These are phyloP conservation scores for Myopa tessellatipennis DNA, from an alignment of 2,888 invertebrate genomes.

Conservation along the genomic window DNA sequence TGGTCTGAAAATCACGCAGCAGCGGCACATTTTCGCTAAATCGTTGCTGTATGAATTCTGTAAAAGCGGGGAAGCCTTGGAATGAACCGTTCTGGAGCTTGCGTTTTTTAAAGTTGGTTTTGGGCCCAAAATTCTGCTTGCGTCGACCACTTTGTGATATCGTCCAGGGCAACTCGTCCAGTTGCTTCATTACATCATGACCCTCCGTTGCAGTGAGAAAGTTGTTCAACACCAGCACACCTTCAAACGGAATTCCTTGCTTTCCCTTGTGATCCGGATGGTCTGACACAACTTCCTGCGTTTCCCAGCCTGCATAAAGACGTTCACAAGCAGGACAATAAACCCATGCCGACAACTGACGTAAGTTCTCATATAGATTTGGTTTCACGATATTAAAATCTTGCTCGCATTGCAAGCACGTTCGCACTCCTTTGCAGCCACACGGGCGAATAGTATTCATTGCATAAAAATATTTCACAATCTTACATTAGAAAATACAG, in stretches of 20 bases:
- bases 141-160: conserved; percentile 94
- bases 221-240: conserved; percentile 76
- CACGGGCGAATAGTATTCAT: conserved; percentile 74
- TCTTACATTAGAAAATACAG: too few species aligned
- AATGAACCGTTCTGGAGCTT: conserved; percentile 84
- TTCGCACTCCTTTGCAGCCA: conserved; percentile 90
- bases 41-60: conserved; percentile 82
- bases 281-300: conserved; percentile 70
- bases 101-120: conserved; percentile 96
- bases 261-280: conserved; percentile 75
- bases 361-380: conserved; percentile 58
- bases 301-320: conserved; percentile 73
- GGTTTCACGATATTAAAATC: conserved; percentile 71
- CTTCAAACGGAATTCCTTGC: conserved; percentile 69
- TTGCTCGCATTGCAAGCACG: conserved; percentile 87
- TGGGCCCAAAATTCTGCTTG: conserved; percentile 98
- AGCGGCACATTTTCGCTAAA: conserved; percentile 72
- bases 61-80: conserved; percentile 85
- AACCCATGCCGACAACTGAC: conserved; percentile 74
- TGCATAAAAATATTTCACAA: background rate
- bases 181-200: conserved; percentile 72
- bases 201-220: conserved; percentile 83
- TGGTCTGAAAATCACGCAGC: conserved; percentile 80
- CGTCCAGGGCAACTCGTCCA: conserved; percentile 88
- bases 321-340: conserved; percentile 82